Conservation (phyloP, 2,113 vertebrate species). For the Morone chrysops region DNA sequence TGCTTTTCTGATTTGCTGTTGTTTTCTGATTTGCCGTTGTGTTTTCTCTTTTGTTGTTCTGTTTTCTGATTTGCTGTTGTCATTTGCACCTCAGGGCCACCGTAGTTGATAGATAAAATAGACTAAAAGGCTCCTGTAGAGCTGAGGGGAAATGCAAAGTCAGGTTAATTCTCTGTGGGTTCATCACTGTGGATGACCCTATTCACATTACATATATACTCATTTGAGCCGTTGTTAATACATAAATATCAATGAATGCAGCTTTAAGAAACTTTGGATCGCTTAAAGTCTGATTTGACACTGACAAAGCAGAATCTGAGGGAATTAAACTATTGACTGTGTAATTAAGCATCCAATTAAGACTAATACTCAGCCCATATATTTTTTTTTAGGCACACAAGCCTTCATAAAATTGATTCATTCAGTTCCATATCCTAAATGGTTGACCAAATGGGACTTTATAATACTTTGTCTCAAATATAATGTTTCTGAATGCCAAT, state of each 20-base stretch:
- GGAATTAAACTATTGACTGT: slow-evolving; percentile 1
- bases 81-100: too few species aligned
- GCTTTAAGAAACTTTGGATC: not conserved
- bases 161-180: not conserved
- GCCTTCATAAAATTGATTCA: not conserved
- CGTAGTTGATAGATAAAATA: not conserved
- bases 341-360: not conserved
- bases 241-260: not conserved
- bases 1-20: too few species aligned
- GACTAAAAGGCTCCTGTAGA: not conserved
- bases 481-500: slow-evolving; percentile 36
- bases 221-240: not conserved
- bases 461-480: slow-evolving; percentile 14
- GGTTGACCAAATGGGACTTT: slow-evolving; percentile 20
- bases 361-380: not conserved
- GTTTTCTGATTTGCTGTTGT: too few species aligned
- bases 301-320: not conserved
- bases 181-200: not conserved
- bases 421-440: slow-evolving; percentile 15
- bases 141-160: not conserved
- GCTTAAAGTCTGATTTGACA: not conserved
- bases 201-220: not conserved
- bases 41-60: too few species aligned
- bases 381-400: not conserved
- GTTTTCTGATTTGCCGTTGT: too few species aligned